Conservation (phyloP, 2,113 vertebrate species). For the Lagopus leucura region DNA sequence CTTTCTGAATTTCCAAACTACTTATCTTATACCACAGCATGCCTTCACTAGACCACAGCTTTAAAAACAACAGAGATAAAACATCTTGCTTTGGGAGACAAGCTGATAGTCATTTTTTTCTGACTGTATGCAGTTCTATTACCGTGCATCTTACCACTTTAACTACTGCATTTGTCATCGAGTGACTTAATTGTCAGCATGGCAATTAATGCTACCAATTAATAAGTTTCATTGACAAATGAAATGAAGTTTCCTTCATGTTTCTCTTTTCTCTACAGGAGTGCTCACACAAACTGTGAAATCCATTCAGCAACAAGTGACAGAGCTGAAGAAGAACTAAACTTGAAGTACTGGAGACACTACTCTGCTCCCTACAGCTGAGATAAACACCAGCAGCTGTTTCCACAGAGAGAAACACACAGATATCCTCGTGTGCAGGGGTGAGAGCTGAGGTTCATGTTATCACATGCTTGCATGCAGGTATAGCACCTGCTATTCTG, state of each 20-base stretch:
- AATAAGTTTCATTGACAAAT: background rate
- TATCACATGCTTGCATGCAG: background rate
- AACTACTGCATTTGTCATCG: background rate
- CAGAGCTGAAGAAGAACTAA: background rate
- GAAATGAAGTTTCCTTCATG: background rate
- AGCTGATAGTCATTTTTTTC: background rate
- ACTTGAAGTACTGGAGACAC: background rate
- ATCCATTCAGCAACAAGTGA: background rate
- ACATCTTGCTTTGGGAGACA: background rate
- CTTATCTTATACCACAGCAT: fast-evolving
- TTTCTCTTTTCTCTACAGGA: background rate
- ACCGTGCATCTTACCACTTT: background rate
- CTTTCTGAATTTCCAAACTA: background rate
- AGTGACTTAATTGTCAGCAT: background rate
- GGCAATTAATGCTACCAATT: background rate
- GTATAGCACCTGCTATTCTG: conserved; percentile 36
- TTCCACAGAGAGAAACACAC: background rate
- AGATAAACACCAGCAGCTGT: background rate
- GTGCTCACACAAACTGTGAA: background rate
- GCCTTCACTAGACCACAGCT: background rate
- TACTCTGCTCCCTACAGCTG: background rate
- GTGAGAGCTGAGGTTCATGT: background rate
- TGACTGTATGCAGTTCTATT: background rate
- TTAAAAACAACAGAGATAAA: background rate
- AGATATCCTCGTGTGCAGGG: background rate